phyloP scores from a whole-genome alignment of 2,797 vertebrate species.

The Taenioides sp. region DNA sequence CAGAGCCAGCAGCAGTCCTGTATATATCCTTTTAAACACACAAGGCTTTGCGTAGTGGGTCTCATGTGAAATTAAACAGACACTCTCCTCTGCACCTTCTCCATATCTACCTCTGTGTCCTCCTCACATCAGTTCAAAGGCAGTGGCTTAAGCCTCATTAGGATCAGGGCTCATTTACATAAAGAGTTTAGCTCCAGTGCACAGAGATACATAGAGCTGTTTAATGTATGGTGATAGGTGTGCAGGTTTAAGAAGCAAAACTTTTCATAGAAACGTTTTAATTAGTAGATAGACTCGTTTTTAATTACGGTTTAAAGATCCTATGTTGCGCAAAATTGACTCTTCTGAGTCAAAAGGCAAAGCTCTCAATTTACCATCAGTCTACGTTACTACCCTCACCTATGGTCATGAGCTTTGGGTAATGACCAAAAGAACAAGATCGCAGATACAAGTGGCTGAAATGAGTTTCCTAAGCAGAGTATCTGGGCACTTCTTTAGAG shows the following conservation, averaged over 20 bases:
- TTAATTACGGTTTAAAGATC: no score
- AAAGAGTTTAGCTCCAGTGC: neutral
- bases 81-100: constrained; percentile 1
- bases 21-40: no score
- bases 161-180: constrained; percentile 8
- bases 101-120: constrained; percentile 7
- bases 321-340: no score
- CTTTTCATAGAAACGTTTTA: neutral
- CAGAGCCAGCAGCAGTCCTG: neutral
- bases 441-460: no score
- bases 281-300: neutral
- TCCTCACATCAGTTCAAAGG: constrained; percentile 4
- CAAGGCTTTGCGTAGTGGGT: neutral
- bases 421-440: no score
- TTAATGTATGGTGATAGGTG: neutral
- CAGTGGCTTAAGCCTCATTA: constrained; percentile 1
- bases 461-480: no score
- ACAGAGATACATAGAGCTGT: neutral
- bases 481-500: no score
- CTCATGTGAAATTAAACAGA: constrained; percentile 1
- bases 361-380: no score
- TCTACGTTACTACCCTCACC: no score
- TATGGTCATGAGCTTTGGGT: no score
- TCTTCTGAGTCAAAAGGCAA: no score
- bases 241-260: neutral